Evolutionary conservation across 2,888 invertebrate genomes (phyloP).

Genomic region (Pterostichus niger): DNA sequence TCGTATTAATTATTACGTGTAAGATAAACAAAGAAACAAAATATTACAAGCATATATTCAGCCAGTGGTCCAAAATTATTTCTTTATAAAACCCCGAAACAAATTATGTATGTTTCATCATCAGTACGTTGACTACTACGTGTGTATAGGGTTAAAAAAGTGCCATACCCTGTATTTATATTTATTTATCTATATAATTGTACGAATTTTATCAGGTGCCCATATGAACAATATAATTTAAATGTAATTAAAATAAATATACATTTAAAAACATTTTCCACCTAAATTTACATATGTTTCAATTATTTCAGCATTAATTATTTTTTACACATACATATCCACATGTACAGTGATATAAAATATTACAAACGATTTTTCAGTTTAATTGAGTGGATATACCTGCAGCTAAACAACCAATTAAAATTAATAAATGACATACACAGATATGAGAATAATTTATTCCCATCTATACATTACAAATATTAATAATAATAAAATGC

Average conservation of each 20-base stretch:
- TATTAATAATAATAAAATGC: too few relatives aligned
- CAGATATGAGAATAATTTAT: not conserved
- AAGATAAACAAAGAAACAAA: too few relatives aligned
- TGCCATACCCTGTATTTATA: too few relatives aligned
- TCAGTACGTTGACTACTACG: too few relatives aligned
- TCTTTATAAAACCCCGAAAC: too few relatives aligned
- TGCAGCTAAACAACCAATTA: conserved; percentile 14
- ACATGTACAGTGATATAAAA: conserved; percentile 10
- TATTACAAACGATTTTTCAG: conserved; percentile 14
- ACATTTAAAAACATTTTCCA: not conserved
- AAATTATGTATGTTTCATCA: too few relatives aligned
- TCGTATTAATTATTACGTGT: too few relatives aligned
- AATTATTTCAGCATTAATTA: conserved; percentile 32
- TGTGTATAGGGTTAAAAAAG: too few relatives aligned
- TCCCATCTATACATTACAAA: too few relatives aligned
- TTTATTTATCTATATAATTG: too few relatives aligned
- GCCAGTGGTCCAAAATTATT: too few relatives aligned
- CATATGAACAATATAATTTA: not conserved
- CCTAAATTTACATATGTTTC: conserved; percentile 1
- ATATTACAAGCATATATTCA: too few relatives aligned
- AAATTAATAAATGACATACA: conserved; percentile 14
- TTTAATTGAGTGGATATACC: not conserved
- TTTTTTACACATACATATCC: not conserved
- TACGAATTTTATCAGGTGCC: not conserved
- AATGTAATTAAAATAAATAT: not conserved